Evolutionary conservation across 1,140 invertebrate species (phyloP).

Genomic region (Drosophila malerkotliana): DNA sequence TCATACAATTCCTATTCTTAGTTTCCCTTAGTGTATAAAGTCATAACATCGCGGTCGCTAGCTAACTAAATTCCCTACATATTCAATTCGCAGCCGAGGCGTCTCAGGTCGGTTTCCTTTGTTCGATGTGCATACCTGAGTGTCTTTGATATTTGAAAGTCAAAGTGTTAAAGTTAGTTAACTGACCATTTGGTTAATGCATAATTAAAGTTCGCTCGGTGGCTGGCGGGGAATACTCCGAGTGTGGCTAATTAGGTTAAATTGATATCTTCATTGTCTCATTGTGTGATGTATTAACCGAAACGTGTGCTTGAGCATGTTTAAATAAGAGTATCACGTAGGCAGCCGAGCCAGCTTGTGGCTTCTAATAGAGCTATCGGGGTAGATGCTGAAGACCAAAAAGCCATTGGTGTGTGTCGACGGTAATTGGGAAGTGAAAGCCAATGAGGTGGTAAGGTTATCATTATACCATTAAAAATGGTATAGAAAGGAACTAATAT

Average conservation of each 20-base stretch:
- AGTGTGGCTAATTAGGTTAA: slow-evolving; percentile 22
- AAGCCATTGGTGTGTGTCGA: too few species aligned
- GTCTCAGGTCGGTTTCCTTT: neutral
- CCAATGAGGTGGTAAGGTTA: neutral
- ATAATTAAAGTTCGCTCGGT: slow-evolving; percentile 56
- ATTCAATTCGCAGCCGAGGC: neutral
- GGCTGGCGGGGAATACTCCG: neutral
- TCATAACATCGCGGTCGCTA: slow-evolving; percentile 25
- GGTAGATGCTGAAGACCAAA: neutral
- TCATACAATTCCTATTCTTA: too few species aligned
- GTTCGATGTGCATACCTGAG: slow-evolving; percentile 15
- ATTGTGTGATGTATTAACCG: slow-evolving; percentile 37
- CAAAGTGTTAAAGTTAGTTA: slow-evolving; percentile 62
- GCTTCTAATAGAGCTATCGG: slow-evolving; percentile 45
- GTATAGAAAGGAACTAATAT: neutral
- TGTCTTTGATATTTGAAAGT: slow-evolving; percentile 26
- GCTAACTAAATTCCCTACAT: slow-evolving; percentile 18
- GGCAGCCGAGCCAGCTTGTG: slow-evolving; percentile 1
- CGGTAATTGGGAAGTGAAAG: neutral
- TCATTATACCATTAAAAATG: neutral
- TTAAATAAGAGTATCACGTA: slow-evolving; percentile 1
- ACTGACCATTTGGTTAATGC: slow-evolving; percentile 57
- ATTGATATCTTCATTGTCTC: slow-evolving; percentile 19
- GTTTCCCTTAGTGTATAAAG: neutral
- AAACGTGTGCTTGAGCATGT: slow-evolving; percentile 1